phyloP scores from a whole-genome alignment of 2,113 vertebrate genomes.

The Bombycilla garrulus region DNA sequence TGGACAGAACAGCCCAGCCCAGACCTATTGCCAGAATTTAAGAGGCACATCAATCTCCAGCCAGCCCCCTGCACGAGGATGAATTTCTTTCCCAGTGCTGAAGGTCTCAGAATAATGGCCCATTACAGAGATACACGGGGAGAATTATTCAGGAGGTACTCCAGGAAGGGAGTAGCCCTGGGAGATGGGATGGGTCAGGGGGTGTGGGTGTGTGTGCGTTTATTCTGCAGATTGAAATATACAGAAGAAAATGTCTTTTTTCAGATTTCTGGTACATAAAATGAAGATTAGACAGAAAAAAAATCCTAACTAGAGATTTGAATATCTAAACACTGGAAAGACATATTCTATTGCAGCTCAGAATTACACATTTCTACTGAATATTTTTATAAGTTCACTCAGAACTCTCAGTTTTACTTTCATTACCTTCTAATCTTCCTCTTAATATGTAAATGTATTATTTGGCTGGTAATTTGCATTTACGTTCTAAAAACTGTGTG shows the following conservation, averaged over 20 bases:
- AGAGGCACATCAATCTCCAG: not conserved
- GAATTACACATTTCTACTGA: not conserved
- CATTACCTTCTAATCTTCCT: not conserved
- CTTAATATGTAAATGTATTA: not conserved
- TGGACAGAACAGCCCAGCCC: not conserved
- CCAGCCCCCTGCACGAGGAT: not conserved
- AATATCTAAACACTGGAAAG: not conserved
- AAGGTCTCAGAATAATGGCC: conserved; percentile 27
- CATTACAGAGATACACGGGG: not conserved
- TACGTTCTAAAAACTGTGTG: not conserved
- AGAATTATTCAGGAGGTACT: not conserved
- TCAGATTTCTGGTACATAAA: not conserved
- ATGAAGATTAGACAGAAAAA: not conserved
- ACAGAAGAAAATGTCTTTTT: not conserved
- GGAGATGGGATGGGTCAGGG: too few relatives aligned
- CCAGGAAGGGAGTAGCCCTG: not conserved
- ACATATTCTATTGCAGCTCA: not conserved
- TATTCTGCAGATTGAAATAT: not conserved
- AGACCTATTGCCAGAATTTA: not conserved
- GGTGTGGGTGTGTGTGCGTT: rapidly evolving
- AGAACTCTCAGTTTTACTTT: not conserved
- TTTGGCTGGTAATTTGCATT: not conserved
- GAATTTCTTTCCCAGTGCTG: not conserved
- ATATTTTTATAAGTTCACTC: not conserved
- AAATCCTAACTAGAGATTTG: not conserved